phyloP scores from a whole-genome alignment of 2,113 vertebrate species.

The Hepsetus odoe region DNA sequence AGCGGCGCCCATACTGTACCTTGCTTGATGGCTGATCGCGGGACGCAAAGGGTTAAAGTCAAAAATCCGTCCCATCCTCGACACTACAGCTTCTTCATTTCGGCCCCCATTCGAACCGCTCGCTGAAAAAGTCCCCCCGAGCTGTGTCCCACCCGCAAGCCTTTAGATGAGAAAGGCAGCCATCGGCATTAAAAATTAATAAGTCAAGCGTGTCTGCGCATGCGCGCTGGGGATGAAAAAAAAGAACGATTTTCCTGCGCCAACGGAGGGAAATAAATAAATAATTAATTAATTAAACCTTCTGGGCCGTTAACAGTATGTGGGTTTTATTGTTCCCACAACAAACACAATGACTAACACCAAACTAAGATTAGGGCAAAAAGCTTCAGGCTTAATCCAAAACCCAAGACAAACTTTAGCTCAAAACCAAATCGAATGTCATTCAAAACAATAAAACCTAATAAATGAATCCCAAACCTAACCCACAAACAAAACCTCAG shows the following conservation, averaged over 20 bases:
- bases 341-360: background rate
- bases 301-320: background rate
- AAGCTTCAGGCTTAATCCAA: too few species aligned
- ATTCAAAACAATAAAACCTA: too few species aligned
- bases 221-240: constrained; percentile 62
- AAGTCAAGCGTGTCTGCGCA: constrained; percentile 68
- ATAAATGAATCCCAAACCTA: too few species aligned
- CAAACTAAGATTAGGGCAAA: too few species aligned
- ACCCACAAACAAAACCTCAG: too few species aligned
- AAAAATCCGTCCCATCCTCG: constrained; percentile 74
- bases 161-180: constrained; percentile 77
- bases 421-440: too few species aligned
- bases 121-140: background rate
- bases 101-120: constrained; percentile 19
- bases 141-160: background rate
- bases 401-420: too few species aligned
- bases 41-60: constrained; percentile 74
- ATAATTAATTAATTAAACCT: background rate
- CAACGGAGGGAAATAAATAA: background rate
- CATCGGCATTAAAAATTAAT: constrained; percentile 83
- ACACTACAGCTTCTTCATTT: constrained; percentile 67
- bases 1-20: constrained; percentile 67
- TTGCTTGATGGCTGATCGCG: constrained; percentile 72
- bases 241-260: background rate
- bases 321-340: too few species aligned